Evolutionary conservation across 1,140 invertebrate species (phyloP).

Genomic region (Teleogryllus occipitalis): DNA sequence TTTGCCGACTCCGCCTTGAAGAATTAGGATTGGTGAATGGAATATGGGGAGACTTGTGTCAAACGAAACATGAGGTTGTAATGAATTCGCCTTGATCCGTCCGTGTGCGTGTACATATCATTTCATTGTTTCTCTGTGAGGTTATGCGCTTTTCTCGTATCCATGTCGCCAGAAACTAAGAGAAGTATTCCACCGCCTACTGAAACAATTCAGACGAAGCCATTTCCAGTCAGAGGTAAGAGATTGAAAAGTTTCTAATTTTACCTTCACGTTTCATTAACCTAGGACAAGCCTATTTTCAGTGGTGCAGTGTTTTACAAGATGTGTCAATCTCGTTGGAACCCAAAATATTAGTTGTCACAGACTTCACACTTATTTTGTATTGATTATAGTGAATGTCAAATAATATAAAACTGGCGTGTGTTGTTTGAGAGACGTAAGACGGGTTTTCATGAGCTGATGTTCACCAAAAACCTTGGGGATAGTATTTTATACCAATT

Average conservation of each 20-base stretch:
- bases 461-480: too few species aligned
- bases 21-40: slow-evolving; percentile 11
- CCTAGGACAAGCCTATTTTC: background rate
- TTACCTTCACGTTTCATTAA: background rate
- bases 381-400: too few species aligned
- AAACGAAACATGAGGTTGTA: slow-evolving; percentile 20
- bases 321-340: background rate
- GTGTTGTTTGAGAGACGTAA: too few species aligned
- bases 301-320: background rate
- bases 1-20: background rate
- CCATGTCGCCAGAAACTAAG: slow-evolving; percentile 25
- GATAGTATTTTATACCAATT: too few species aligned
- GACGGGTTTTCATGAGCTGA: too few species aligned
- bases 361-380: too few species aligned
- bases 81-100: slow-evolving; percentile 17
- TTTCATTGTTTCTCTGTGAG: slow-evolving; percentile 7
- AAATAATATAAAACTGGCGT: too few species aligned
- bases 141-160: slow-evolving; percentile 12
- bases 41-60: slow-evolving; percentile 19
- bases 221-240: slow-evolving; percentile 71
- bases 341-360: background rate
- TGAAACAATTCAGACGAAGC: slow-evolving; percentile 77
- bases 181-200: slow-evolving; percentile 23
- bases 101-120: slow-evolving; percentile 13
- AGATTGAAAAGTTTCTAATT: background rate